These are phyloP conservation scores for Cataglyphis cursor DNA, from an alignment of 2,888 invertebrate genomes.

Conservation along the genomic window DNA sequence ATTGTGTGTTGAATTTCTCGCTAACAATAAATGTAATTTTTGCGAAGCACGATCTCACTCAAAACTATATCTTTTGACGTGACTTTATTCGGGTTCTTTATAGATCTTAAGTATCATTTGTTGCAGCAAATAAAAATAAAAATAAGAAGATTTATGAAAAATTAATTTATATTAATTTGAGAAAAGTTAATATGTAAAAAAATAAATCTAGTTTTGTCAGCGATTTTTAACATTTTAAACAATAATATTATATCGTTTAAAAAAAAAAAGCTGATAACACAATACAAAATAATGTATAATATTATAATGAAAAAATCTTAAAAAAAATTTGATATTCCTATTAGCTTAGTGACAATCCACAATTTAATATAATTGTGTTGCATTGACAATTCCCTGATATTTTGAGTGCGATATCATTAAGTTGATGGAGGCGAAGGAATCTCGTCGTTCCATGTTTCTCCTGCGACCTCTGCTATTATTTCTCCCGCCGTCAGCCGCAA, in stretches of 20 bases:
- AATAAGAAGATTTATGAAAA: not conserved
- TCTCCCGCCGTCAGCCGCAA: slow-evolving; percentile 68
- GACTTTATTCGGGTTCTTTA: not conserved
- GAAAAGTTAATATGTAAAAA: not conserved
- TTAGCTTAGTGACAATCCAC: not conserved
- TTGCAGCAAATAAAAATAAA: not conserved
- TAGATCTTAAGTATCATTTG: not conserved
- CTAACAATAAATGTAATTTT: not conserved
- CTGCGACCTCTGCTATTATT: slow-evolving; percentile 63
- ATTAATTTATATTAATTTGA: not conserved
- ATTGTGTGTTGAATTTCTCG: not conserved
- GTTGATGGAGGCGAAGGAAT: not conserved
- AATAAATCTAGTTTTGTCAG: not conserved
- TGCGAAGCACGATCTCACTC: not conserved
- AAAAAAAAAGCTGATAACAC: not conserved
- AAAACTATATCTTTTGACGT: not conserved
- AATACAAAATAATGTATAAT: not conserved
- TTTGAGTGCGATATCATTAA: not conserved
- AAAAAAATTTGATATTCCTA: not conserved
- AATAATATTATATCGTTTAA: not conserved
- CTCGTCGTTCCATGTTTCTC: not conserved
- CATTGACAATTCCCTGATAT: slow-evolving; percentile 23
- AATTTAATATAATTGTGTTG: slow-evolving; percentile 20
- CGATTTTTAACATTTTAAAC: not conserved
- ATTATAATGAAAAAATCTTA: slow-evolving; percentile 6